phyloP scores from a whole-genome alignment of 2,888 invertebrate genomes.

The Eilema griseolum region DNA sequence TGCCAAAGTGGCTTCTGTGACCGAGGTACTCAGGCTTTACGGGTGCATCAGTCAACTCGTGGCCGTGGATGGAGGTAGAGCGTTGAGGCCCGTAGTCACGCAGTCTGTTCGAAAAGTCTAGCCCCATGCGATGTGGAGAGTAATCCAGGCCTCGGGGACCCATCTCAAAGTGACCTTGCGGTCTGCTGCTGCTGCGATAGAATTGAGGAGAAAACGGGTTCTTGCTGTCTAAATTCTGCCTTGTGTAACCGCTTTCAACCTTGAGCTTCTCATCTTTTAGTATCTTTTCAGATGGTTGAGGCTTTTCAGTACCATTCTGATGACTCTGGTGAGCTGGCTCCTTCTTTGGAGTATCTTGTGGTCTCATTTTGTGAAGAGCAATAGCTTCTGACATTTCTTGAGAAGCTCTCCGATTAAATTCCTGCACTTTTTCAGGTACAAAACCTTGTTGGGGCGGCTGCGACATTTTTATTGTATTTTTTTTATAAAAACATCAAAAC shows the following conservation, averaged over 20 bases:
- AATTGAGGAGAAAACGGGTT: constrained; percentile 81
- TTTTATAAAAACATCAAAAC: constrained; percentile 53
- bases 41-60: constrained; percentile 79
- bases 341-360: constrained; percentile 66
- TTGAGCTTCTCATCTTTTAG: constrained; percentile 64
- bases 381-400: constrained; percentile 74
- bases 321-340: constrained; percentile 62
- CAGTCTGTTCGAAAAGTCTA: constrained; percentile 76
- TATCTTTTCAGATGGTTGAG: constrained; percentile 52
- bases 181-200: constrained; percentile 63
- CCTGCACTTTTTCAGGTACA: constrained; percentile 80
- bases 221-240: constrained; percentile 71
- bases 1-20: constrained; percentile 76
- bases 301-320: constrained; percentile 62
- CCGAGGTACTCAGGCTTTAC: constrained; percentile 78
- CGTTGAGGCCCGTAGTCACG: constrained; percentile 81
- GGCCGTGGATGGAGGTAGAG: constrained; percentile 82
- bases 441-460: constrained; percentile 80
- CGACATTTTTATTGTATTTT: constrained; percentile 65
- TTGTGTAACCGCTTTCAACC: constrained; percentile 59
- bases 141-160: constrained; percentile 82
- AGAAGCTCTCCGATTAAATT: constrained; percentile 78
- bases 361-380: constrained; percentile 51
- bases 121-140: constrained; percentile 80
- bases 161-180: constrained; percentile 84